Evolutionary conservation across 37 sponge, comb jelly and placozoan genomes (phyloP).

Genomic region (Halichondria panicea): DNA sequence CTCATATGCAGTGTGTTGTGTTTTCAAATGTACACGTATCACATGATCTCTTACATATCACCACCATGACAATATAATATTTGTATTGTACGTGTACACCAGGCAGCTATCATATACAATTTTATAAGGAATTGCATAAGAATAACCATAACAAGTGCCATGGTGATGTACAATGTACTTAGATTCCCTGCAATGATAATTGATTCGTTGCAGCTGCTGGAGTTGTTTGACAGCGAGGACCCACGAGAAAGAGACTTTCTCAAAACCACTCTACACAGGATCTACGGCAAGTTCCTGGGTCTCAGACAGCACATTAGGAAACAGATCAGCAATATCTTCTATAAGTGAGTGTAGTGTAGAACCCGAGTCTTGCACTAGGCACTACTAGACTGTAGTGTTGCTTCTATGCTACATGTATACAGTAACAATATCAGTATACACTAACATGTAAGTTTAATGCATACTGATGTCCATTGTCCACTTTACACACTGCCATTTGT

Average conservation of each 20-base stretch:
- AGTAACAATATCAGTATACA: neutral
- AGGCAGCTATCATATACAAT: too few species aligned
- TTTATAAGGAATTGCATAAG: too few species aligned
- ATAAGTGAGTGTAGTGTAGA: constrained; percentile 39
- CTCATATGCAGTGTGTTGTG: too few species aligned
- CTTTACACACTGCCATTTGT: neutral
- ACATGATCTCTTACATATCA: too few species aligned
- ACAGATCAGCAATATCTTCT: constrained; percentile 98
- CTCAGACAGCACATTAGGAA: constrained; percentile 92
- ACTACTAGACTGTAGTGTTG: neutral
- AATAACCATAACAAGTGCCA: too few species aligned
- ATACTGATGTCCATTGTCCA: neutral
- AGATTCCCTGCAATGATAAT: too few species aligned
- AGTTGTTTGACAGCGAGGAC: constrained; percentile 97
- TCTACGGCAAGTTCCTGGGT: constrained; percentile 97
- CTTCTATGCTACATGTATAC: neutral
- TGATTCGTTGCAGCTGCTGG: constrained; percentile 90
- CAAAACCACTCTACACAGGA: constrained; percentile 94
- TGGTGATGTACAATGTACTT: too few species aligned
- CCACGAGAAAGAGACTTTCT: constrained; percentile 96
- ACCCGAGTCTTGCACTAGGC: neutral
- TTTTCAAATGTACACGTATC: too few species aligned
- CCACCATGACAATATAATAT: too few species aligned
- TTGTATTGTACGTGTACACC: too few species aligned
- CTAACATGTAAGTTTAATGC: neutral